Conservation (phyloP, 1,140 invertebrate genomes). For the Ceratosolen fusciceps region DNA sequence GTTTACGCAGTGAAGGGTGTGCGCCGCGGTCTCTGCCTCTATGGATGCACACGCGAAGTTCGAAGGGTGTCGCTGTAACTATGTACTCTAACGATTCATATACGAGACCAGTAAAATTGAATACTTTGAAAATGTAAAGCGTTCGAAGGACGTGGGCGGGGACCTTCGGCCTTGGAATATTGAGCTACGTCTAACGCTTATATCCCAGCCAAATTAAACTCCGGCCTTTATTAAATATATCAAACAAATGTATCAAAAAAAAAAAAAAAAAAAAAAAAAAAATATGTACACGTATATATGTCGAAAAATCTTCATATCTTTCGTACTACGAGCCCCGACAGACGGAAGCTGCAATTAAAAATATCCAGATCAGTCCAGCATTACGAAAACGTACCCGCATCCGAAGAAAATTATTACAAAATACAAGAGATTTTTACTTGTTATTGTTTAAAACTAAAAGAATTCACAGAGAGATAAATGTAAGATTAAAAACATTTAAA, state of each 20-base stretch:
- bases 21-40: not conserved
- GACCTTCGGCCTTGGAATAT: not conserved
- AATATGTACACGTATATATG: too few species aligned
- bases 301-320: too few species aligned
- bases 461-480: too few species aligned
- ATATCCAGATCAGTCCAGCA: too few species aligned
- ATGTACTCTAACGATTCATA: constrained; percentile 32
- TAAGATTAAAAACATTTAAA: too few species aligned
- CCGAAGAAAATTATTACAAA: too few species aligned
- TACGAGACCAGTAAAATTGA: constrained; percentile 39
- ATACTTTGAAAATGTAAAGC: constrained; percentile 36
- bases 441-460: too few species aligned
- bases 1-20: not conserved
- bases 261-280: too few species aligned
- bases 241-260: not conserved
- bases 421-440: too few species aligned
- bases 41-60: not conserved
- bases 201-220: not conserved
- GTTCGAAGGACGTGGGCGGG: not conserved
- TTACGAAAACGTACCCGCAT: too few species aligned
- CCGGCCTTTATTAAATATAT: not conserved
- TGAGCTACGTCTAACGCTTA: not conserved
- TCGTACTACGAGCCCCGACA: too few species aligned
- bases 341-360: too few species aligned
- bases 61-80: constrained; percentile 11